These are phyloP conservation scores for Meda fulgida DNA, from an alignment of 2,797 vertebrate species.

Conservation along the genomic window DNA sequence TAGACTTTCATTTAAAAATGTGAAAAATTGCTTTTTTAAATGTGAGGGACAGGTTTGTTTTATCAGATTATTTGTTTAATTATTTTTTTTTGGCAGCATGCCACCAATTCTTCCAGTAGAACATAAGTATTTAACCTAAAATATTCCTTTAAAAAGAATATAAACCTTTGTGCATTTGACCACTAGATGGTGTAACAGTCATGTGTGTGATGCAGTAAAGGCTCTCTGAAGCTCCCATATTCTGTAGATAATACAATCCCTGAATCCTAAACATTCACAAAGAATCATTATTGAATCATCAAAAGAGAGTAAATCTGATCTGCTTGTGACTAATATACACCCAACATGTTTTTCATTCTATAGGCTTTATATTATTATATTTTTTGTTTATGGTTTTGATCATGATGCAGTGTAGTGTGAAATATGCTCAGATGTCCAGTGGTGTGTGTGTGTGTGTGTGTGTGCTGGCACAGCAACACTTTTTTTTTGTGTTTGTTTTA, in stretches of 20 bases:
- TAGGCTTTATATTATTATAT: background rate
- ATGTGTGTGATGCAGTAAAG: slow-evolving; percentile 8
- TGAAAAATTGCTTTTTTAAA: background rate
- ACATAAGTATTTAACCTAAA: background rate
- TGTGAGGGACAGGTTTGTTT: background rate
- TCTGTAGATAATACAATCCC: background rate
- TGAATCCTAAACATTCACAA: slow-evolving; percentile 1
- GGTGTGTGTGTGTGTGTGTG: slow-evolving; percentile 73
- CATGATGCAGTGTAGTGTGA: slow-evolving; percentile 80
- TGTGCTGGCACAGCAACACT: slow-evolving; percentile 71
- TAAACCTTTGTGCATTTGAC: background rate
- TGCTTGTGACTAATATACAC: background rate
- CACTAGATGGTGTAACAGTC: slow-evolving; percentile 68
- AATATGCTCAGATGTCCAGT: slow-evolving; percentile 77
- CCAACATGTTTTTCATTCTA: background rate
- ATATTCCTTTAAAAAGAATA: background rate
- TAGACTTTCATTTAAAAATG: background rate
- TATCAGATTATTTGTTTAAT: background rate
- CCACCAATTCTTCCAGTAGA: background rate
- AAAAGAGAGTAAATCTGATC: background rate
- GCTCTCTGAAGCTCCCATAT: background rate
- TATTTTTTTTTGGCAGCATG: background rate
- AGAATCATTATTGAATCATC: background rate
- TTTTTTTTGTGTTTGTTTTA: slow-evolving; percentile 20
- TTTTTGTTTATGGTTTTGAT: slow-evolving; percentile 65